phyloP scores from a whole-genome alignment of 1,140 invertebrate species.

The Diplogasteroides magnus region DNA sequence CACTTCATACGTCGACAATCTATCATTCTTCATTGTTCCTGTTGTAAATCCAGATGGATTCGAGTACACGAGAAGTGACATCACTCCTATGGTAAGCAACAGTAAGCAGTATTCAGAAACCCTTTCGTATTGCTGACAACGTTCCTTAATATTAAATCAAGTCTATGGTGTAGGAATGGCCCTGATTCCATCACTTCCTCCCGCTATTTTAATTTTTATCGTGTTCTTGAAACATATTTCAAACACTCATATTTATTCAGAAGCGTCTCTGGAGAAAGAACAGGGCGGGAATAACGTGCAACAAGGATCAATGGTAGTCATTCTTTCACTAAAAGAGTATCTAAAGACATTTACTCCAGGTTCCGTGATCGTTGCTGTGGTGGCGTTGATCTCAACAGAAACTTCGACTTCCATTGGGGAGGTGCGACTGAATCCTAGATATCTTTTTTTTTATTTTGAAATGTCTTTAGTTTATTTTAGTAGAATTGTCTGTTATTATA shows the following conservation, averaged over 20 bases:
- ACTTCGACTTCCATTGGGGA: constrained; percentile 56
- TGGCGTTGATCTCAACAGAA: constrained; percentile 52
- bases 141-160: too few species aligned
- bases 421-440: constrained; percentile 20
- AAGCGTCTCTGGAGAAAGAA: constrained; percentile 53
- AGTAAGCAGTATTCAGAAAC: too few species aligned
- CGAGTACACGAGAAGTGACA: constrained; percentile 51
- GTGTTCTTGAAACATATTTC: too few species aligned
- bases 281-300: constrained; percentile 43
- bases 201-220: neutral
- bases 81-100: constrained; percentile 40
- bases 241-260: constrained; percentile 23
- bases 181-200: neutral
- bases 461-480: neutral
- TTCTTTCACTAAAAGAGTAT: neutral
- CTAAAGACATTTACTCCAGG: neutral
- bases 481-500: neutral
- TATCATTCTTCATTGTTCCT: constrained; percentile 58
- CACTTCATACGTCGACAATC: constrained; percentile 51
- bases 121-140: too few species aligned
- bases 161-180: too few species aligned
- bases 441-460: neutral
- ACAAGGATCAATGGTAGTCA: constrained; percentile 48
- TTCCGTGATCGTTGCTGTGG: constrained; percentile 49
- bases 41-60: constrained; percentile 59